Base-by-base conservation (phyloP, 2,888 invertebrate genomes). In the Erannis defoliaria region DNA sequence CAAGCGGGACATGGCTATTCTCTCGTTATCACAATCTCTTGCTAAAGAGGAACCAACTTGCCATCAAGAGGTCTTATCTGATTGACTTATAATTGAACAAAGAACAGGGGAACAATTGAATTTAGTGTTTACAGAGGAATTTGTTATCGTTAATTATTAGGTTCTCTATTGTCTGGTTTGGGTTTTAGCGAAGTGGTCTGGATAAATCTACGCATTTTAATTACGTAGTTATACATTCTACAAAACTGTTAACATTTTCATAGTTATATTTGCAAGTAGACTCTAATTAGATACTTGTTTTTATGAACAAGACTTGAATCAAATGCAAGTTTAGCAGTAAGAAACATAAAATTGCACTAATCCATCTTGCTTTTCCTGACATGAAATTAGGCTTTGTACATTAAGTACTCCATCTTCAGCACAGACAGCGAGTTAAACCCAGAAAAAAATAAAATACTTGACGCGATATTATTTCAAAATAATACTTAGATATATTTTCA, bases 21-120 rank as follows among this genome's bases (percentile, higher is more conserved):
- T 70, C 64, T 64, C 21, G 66, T 71, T 75, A 73, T 74, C 74
- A 70, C 66, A 58, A 72, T 62, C 67, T 73, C 67, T 29, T 35
- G 62, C 57, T 68, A 60, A 53, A 48, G 56, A 62, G 55, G 59
- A 64, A 66, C 66, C 50, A 71, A 69, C 65, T 64, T 35, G 60
- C 45, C 58, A 68, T 66, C 62, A 66, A 62, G 40, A 56, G 55
- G 66, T 62, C 56, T 68, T 70, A 67, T 64, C 64, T 56, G 64
- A 66, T 67, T 62, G 62, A 64, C 64, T 71, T 64, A 64, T 63
- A 65, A 65, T 66, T 67, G 56, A 56, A 69, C 67, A 66, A 66
- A 65, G 62, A 64, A 62, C 58, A 54, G 45, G 65, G 49, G 66
- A 63, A 66, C 69, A 69, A 66, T 71, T 62, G 54, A 55, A 61